These are phyloP conservation scores for Drosophila sulfurigaster DNA, from an alignment of 1,140 invertebrate species.

Conservation along the genomic window DNA sequence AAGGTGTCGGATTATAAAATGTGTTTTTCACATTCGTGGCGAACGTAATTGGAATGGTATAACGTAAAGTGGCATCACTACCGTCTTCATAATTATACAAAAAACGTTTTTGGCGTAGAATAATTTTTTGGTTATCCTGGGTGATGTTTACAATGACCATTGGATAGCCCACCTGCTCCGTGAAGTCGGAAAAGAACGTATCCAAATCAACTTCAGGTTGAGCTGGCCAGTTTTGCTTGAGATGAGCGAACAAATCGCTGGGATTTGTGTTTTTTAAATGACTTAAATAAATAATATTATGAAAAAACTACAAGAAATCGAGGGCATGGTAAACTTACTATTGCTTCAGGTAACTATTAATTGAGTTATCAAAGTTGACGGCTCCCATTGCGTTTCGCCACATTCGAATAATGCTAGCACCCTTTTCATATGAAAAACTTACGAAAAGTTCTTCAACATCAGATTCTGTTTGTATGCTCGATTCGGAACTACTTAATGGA, in stretches of 20 bases:
- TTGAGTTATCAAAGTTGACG: conserved; percentile 87
- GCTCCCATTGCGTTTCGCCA: conserved; percentile 89
- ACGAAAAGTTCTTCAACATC: conserved; percentile 87
- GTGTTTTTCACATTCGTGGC: conserved; percentile 84
- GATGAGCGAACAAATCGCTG: conserved; percentile 30
- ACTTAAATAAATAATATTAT: conserved; percentile 66
- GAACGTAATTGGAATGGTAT: conserved; percentile 89
- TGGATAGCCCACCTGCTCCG: conserved; percentile 95
- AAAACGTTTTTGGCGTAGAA: conserved; percentile 85
- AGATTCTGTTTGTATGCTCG: conserved; percentile 81
- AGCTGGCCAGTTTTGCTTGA: conserved; percentile 38
- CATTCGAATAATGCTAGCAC: conserved; percentile 91
- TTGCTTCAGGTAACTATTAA: conserved; percentile 87
- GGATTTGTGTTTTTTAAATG: conserved; percentile 54
- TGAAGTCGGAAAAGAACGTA: conserved; percentile 90
- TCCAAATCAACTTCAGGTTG: conserved; percentile 28
- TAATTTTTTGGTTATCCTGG: not conserved
- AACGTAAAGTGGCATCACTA: conserved; percentile 74
- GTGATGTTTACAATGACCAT: conserved; percentile 87
- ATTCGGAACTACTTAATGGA: conserved; percentile 85
- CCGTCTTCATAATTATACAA: conserved; percentile 81
- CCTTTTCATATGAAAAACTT: conserved; percentile 88
- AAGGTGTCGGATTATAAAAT: conserved; percentile 85
- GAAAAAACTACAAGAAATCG: not conserved
- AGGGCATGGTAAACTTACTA: conserved; percentile 79